Evolutionary conservation across 2,113 vertebrate genomes (phyloP).

Genomic region (Struthidea cinerea): DNA sequence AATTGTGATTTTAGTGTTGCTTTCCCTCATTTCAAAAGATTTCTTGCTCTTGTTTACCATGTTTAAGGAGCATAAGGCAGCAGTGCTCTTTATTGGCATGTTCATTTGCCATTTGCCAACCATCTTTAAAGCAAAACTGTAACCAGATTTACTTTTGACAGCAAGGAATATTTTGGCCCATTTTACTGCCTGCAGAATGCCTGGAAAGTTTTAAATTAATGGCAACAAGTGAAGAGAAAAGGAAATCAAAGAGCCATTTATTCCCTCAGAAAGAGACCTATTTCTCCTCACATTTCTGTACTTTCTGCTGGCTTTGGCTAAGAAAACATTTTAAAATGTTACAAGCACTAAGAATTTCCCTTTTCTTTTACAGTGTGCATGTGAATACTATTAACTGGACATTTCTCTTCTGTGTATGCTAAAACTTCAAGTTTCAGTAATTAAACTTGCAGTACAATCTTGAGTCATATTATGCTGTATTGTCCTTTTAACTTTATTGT

Average conservation of each 20-base stretch:
- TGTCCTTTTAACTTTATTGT: slow-evolving; percentile 92
- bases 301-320: slow-evolving; percentile 5
- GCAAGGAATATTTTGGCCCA: slow-evolving; percentile 32
- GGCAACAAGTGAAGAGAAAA: slow-evolving; percentile 48
- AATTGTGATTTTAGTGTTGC: background rate
- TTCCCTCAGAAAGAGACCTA: slow-evolving; percentile 20
- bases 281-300: slow-evolving; percentile 18
- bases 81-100: slow-evolving; percentile 43
- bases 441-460: slow-evolving; percentile 66
- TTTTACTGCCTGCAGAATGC: slow-evolving; percentile 44
- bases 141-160: slow-evolving; percentile 48
- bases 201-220: slow-evolving; percentile 65
- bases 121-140: slow-evolving; percentile 46
- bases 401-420: background rate
- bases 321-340: background rate
- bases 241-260: slow-evolving; percentile 52
- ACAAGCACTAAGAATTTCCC: background rate
- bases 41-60: background rate
- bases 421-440: slow-evolving; percentile 55
- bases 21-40: background rate
- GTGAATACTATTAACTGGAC: background rate
- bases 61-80: slow-evolving; percentile 4
- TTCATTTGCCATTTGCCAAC: slow-evolving; percentile 35
- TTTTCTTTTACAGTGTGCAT: background rate
- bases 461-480: slow-evolving; percentile 74